A percentile compares a stretch with the other conserved stretches of the same genome.
phyloP scores from a whole-genome alignment of 2,888 invertebrate genomes.

The Melinaea marsaeus region DNA sequence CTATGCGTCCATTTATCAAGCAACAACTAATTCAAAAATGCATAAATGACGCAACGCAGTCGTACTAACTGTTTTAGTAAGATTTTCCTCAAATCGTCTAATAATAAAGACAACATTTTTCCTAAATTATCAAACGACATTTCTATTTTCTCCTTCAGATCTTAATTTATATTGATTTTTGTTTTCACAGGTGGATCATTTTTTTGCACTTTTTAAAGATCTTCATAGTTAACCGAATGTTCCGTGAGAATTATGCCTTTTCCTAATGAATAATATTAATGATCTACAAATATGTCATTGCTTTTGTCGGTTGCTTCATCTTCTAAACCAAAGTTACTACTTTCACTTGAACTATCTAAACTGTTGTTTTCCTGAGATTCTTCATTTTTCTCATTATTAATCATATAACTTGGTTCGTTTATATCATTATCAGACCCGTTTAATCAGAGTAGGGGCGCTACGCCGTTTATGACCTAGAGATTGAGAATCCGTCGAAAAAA shows the following conservation, averaged over 20 bases:
- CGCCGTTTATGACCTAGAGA: too few species aligned
- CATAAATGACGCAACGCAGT: too few species aligned
- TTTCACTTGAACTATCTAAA: background rate
- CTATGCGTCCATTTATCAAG: too few species aligned
- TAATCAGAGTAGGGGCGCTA: too few species aligned
- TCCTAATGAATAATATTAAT: too few species aligned
- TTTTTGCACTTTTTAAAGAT: background rate
- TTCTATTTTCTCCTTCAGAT: slow-evolving; percentile 17
- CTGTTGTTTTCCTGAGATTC: background rate
- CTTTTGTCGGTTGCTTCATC: background rate
- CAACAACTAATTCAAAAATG: too few species aligned
- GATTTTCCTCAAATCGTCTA: background rate
- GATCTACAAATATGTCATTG: background rate
- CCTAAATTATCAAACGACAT: slow-evolving; percentile 4
- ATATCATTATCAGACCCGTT: too few species aligned
- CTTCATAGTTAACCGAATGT: background rate
- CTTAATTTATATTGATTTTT: background rate
- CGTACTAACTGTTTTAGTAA: background rate
- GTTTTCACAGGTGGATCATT: background rate
- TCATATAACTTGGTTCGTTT: background rate
- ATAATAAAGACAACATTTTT: background rate
- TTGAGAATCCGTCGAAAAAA: too few species aligned
- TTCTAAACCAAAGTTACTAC: background rate
- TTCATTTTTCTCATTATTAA: background rate
- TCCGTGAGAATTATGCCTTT: too few species aligned